A percentile compares a stretch with the other conserved stretches of the same genome.
Conservation (phyloP, 2,797 vertebrate genomes). For the Sardinella longiceps region DNA sequence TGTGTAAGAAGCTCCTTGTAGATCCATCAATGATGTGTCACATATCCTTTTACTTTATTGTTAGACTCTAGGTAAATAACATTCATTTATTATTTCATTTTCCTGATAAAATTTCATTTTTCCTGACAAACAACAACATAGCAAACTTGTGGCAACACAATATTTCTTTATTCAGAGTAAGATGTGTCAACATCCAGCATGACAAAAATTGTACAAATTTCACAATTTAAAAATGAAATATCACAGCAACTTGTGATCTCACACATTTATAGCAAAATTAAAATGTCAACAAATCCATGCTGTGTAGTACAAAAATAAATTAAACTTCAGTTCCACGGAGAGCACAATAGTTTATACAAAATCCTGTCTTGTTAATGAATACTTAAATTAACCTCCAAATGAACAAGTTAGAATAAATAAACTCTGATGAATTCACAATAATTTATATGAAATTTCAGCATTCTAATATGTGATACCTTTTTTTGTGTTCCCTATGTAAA, state of each 20-base stretch:
- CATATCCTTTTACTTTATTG: too few species aligned
- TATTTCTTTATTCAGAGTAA: conserved; percentile 99
- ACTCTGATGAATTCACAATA: conserved; percentile 98
- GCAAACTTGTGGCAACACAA: conserved; percentile 91
- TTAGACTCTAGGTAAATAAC: too few species aligned
- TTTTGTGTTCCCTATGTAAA: conserved; percentile 90
- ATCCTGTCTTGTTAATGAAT: conserved; percentile 98
- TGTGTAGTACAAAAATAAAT: conserved; percentile 99
- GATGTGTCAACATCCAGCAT: conserved; percentile 99
- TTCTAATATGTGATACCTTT: conserved; percentile 95
- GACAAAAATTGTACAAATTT: conserved; percentile 99
- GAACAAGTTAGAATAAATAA: conserved; percentile 96
- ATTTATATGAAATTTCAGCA: conserved; percentile 97
- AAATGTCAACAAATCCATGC: conserved; percentile 99
- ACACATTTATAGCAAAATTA: conserved; percentile 99
- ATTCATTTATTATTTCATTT: too few species aligned
- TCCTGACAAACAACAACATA: background rate
- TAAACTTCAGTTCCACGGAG: conserved; percentile 99
- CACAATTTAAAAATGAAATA: conserved; percentile 99
- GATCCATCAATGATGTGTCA: too few species aligned
- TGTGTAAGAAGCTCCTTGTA: too few species aligned
- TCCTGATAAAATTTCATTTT: too few species aligned
- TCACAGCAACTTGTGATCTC: conserved; percentile 99
- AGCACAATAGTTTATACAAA: conserved; percentile 99
- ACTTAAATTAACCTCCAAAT: conserved; percentile 97